phyloP scores from a whole-genome alignment of 2,113 vertebrate species.

The Mormyrus iriodes region DNA sequence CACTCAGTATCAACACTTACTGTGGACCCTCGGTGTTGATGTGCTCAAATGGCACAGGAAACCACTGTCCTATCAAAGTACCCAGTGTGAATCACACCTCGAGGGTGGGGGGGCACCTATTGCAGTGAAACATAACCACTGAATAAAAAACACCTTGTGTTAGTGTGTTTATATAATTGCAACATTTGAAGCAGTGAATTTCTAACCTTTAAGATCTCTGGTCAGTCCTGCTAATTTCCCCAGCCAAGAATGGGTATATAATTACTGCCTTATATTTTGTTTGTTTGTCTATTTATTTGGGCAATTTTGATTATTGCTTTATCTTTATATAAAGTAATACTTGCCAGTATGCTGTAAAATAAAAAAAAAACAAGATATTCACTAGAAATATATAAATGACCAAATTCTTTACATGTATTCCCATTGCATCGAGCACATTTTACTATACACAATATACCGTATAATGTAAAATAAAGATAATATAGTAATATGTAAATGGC shows the following conservation, averaged over 20 bases:
- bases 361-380: not conserved
- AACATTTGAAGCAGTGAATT: not conserved
- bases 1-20: not conserved
- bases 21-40: not conserved
- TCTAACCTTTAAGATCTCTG: not conserved
- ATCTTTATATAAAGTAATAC: not conserved
- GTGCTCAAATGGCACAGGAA: not conserved
- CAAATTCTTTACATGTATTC: not conserved
- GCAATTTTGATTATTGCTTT: not conserved
- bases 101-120: not conserved
- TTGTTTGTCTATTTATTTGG: not conserved
- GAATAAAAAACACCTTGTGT: not conserved
- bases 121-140: not conserved
- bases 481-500: not conserved
- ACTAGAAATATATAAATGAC: not conserved
- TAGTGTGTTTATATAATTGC: not conserved
- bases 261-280: constrained; percentile 6
- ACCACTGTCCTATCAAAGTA: not conserved
- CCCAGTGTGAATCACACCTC: not conserved
- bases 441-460: not conserved
- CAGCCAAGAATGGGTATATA: not conserved
- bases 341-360: not conserved
- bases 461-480: constrained; percentile 6
- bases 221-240: not conserved
- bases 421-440: not conserved